These are phyloP conservation scores for Bettongia penicillata DNA, from an alignment of 2,113 vertebrate species.

Conservation along the genomic window DNA sequence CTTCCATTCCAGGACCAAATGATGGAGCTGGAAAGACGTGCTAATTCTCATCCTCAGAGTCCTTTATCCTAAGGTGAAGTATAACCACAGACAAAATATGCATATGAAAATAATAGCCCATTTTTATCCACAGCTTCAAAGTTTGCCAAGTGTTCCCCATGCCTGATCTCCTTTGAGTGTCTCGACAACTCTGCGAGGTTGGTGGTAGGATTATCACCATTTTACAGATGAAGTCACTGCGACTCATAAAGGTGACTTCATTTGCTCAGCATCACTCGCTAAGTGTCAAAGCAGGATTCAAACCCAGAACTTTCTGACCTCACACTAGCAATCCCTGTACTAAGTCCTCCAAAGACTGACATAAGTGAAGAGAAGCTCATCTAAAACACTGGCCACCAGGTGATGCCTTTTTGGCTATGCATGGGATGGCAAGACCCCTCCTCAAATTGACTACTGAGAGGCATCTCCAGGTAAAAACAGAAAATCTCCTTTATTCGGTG, in stretches of 20 bases:
- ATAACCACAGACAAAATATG: neutral
- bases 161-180: neutral
- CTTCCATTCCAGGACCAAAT: neutral
- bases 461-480: too few relatives aligned
- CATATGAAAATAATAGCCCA: neutral
- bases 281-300: neutral
- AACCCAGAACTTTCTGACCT: neutral
- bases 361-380: neutral
- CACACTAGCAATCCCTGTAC: too few relatives aligned
- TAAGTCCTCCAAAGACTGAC: neutral
- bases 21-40: neutral
- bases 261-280: neutral
- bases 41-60: neutral
- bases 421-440: too few relatives aligned
- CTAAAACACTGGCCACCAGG: neutral
- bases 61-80: neutral
- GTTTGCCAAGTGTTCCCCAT: neutral
- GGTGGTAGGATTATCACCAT: neutral
- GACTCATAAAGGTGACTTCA: neutral
- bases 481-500: too few relatives aligned
- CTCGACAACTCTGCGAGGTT: neutral
- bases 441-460: too few relatives aligned
- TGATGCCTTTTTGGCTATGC: neutral
- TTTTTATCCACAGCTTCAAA: neutral
- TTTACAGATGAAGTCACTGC: neutral